Percentiles rank a stretch among this genome's conserved stretches.
Conservation (phyloP, 1,140 invertebrate genomes). For the Paraescarpia echinospica region DNA sequence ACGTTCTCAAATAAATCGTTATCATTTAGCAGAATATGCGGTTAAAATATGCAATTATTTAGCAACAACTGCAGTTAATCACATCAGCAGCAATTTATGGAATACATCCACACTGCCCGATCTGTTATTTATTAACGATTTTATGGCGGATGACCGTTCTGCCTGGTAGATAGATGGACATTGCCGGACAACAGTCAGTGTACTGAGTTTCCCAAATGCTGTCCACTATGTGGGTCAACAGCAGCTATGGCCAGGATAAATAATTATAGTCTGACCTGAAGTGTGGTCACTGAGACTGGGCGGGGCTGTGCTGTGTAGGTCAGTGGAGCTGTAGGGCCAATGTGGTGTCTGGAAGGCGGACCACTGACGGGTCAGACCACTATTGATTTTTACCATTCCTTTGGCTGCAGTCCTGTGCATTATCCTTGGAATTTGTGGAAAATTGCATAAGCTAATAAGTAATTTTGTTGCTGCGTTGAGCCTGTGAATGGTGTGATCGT, state of each 20-base stretch:
- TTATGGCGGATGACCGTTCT: background rate
- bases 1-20: background rate
- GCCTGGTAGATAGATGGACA: background rate
- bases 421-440: too few relatives aligned
- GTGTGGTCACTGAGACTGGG: background rate
- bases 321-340: background rate
- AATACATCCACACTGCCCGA: background rate
- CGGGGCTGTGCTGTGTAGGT: background rate
- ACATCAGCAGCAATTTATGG: background rate
- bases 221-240: background rate
- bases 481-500: too few relatives aligned
- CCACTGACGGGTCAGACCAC: background rate
- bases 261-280: background rate
- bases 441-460: too few relatives aligned
- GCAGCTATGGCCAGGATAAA: background rate
- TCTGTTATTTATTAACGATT: background rate
- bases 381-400: background rate
- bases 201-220: background rate
- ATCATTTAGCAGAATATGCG: background rate
- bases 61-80: background rate
- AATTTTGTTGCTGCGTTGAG: too few relatives aligned
- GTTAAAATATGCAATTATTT: background rate
- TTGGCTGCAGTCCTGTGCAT: too few relatives aligned
- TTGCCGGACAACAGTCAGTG: slow-evolving; percentile 3
- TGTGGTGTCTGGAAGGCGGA: background rate